Percentiles rank a stretch among this genome's conserved stretches.
Evolutionary conservation across 2,113 vertebrate species (phyloP).

Genomic region (Alouatta palliata): DNA sequence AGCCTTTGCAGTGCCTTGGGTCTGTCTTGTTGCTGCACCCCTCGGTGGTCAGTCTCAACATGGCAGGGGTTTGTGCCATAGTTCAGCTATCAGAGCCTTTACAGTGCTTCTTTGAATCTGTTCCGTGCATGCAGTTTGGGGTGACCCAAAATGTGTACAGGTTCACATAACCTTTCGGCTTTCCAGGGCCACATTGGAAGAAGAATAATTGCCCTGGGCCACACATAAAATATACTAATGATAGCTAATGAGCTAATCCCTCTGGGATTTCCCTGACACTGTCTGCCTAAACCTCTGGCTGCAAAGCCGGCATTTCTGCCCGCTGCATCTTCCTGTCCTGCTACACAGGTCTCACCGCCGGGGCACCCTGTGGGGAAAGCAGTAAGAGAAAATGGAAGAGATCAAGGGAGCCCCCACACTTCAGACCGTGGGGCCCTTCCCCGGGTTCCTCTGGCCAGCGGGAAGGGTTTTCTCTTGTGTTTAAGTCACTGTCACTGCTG

Average conservation of each 20-base stretch:
- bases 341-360: background rate
- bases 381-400: background rate
- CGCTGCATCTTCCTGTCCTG: background rate
- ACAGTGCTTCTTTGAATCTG: rapidly evolving
- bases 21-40: background rate
- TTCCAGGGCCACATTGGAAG: no score
- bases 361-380: background rate
- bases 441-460: background rate
- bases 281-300: background rate
- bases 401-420: background rate
- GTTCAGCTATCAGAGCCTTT: background rate
- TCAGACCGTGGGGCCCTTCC: background rate
- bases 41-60: background rate
- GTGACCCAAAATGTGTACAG: background rate
- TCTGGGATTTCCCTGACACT: no score
- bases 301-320: background rate
- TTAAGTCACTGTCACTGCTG: background rate
- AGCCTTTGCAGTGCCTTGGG: rapidly evolving
- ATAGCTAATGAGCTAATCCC: no score
- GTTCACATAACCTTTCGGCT: no score
- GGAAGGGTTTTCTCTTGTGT: background rate
- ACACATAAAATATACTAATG: no score
- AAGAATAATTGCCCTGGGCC: no score
- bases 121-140: background rate
- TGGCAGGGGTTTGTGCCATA: rapidly evolving